These are phyloP conservation scores for Rhizoglyphus robini DNA, from an alignment of 1,140 invertebrate species.

Conservation along the genomic window DNA sequence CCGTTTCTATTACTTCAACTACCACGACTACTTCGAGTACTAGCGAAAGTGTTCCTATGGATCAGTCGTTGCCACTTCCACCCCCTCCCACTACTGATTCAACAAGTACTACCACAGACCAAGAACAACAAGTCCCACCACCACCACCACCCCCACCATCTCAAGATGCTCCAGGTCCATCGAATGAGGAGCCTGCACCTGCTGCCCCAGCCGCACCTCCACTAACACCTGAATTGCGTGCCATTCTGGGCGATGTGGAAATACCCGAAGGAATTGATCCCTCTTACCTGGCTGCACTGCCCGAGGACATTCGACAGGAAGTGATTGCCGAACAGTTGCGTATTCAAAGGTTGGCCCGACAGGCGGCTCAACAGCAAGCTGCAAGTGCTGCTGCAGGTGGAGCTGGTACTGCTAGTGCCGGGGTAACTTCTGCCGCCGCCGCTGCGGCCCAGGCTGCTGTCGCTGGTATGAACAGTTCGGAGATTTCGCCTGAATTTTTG, in stretches of 20 bases:
- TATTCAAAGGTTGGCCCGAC: conserved; percentile 41
- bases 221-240: not conserved
- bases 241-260: conserved; percentile 40
- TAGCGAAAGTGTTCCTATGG: not conserved
- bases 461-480: conserved; percentile 29
- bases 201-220: not conserved
- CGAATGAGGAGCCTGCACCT: no score
- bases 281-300: conserved; percentile 76
- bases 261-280: conserved; percentile 79
- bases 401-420: not conserved
- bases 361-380: conserved; percentile 25
- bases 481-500: conserved; percentile 80
- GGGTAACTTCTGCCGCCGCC: not conserved
- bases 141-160: no score
- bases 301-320: conserved; percentile 79
- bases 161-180: no score
- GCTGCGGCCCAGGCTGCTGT: not conserved
- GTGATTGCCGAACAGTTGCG: conserved; percentile 70
- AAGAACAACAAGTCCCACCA: no score
- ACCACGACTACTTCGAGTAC: not conserved
- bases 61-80: not conserved
- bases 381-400: not conserved
- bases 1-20: no score
- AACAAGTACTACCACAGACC: not conserved
- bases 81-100: not conserved